Percentiles rank a stretch among this genome's conserved stretches.
Conservation (phyloP, 1,140 invertebrate species). For the Oncopeltus fasciatus region DNA sequence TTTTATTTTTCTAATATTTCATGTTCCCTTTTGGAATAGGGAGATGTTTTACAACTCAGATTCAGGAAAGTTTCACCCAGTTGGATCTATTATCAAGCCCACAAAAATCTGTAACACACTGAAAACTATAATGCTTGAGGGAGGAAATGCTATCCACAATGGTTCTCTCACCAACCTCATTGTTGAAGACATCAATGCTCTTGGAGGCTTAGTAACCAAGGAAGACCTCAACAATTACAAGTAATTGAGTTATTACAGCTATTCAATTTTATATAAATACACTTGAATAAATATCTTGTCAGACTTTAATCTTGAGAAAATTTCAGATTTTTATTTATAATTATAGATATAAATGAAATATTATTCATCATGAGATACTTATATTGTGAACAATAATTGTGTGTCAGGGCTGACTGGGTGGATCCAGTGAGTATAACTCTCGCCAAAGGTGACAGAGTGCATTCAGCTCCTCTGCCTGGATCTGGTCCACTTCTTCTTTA, state of each 20-base stretch:
- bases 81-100: conserved; percentile 49
- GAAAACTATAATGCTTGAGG: conserved; percentile 48
- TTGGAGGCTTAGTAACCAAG: conserved; percentile 54
- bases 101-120: conserved; percentile 55
- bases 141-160: conserved; percentile 60
- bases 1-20: no score
- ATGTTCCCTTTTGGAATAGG: conserved; percentile 35
- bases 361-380: no score
- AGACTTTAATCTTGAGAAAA: no score
- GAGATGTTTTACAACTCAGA: conserved; percentile 44
- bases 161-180: conserved; percentile 52
- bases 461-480: conserved; percentile 59
- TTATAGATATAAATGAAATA: no score
- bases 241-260: conserved; percentile 31
- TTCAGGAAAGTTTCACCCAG: conserved; percentile 39
- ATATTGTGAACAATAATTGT: background rate
- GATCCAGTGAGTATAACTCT: conserved; percentile 43
- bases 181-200: conserved; percentile 51
- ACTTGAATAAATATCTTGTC: no score
- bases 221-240: conserved; percentile 59
- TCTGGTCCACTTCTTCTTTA: conserved; percentile 64
- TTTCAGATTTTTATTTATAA: no score
- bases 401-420: conserved; percentile 46
- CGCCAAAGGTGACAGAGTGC: conserved; percentile 44
- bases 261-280: no score